These are phyloP conservation scores for Mesoclemmys tuberculata DNA, from an alignment of 2,113 vertebrate genomes.

Conservation along the genomic window DNA sequence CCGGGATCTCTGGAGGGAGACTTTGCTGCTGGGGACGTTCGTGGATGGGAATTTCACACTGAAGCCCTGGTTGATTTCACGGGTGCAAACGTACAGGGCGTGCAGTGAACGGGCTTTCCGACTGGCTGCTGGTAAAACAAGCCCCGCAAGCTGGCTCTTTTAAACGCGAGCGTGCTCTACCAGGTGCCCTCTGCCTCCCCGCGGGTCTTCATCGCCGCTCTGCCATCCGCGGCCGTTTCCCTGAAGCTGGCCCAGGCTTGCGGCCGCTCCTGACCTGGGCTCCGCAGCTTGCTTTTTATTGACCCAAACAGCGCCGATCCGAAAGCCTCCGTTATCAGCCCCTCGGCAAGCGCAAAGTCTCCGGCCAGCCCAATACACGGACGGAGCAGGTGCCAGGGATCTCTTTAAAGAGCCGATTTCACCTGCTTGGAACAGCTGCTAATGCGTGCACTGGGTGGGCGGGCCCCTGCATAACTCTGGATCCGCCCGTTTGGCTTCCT, in stretches of 20 bases:
- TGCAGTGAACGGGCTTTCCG: background rate
- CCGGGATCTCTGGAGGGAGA: conserved; percentile 30
- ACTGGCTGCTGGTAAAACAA: background rate
- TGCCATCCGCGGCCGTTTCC: background rate
- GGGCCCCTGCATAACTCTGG: too few species aligned
- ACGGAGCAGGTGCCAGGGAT: conserved; percentile 2
- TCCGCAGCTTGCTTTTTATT: background rate
- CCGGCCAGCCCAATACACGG: rapidly evolving
- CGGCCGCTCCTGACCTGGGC: background rate
- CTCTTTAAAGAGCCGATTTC: background rate
- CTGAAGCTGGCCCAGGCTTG: background rate
- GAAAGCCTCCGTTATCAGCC: too few species aligned
- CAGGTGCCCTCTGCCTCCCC: background rate
- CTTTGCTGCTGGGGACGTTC: conserved; percentile 57
- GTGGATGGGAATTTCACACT: conserved; percentile 29
- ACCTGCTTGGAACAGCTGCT: background rate
- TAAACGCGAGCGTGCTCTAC: background rate
- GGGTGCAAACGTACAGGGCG: background rate
- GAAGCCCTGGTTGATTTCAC: rapidly evolving
- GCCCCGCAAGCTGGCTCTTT: background rate
- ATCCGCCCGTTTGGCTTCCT: background rate
- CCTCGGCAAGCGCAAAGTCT: background rate
- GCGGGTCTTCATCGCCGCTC: background rate
- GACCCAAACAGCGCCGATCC: background rate
- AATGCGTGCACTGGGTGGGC: background rate